Evolutionary conservation across 2,113 vertebrate genomes (phyloP).

Genomic region (Caranx melampygus): DNA sequence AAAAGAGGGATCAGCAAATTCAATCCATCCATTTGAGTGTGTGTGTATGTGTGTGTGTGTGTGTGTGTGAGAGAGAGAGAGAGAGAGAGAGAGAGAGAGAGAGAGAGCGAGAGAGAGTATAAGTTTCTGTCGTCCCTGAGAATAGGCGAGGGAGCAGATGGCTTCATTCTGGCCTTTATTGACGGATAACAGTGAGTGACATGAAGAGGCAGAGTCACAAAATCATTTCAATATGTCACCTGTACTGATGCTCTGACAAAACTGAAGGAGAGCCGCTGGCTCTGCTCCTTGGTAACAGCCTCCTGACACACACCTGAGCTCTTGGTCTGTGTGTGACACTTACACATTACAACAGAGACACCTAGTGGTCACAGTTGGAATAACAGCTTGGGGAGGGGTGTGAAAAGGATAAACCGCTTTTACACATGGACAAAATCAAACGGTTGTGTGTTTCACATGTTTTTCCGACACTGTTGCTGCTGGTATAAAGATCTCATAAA

Average conservation of each 20-base stretch:
- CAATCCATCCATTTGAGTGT: slow-evolving; percentile 25
- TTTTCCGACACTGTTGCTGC: too few species aligned
- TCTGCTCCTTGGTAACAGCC: slow-evolving; percentile 41
- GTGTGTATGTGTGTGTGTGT: slow-evolving; percentile 3
- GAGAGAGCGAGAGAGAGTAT: neutral
- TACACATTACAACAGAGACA: slow-evolving; percentile 60
- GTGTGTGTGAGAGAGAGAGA: neutral
- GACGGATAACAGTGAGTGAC: slow-evolving; percentile 71
- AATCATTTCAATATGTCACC: slow-evolving; percentile 74
- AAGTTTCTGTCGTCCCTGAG: slow-evolving; percentile 34
- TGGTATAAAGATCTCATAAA: too few species aligned
- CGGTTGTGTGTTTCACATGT: too few species aligned
- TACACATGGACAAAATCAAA: neutral
- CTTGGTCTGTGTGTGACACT: neutral
- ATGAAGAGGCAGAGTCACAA: slow-evolving; percentile 65
- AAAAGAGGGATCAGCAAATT: slow-evolving; percentile 39
- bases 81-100: neutral
- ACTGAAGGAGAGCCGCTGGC: slow-evolving; percentile 39
- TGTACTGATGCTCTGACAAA: slow-evolving; percentile 65
- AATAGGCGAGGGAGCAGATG: slow-evolving; percentile 64
- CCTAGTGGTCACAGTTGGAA: slow-evolving; percentile 26
- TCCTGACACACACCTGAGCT: slow-evolving; percentile 55
- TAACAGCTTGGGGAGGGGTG: neutral
- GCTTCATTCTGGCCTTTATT: slow-evolving; percentile 66
- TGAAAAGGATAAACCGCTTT: neutral